Evolutionary conservation across 2,113 vertebrate species (phyloP), one percentile per base, ranked within the genome.

Genomic region (Capreolus pygargus): DNA sequence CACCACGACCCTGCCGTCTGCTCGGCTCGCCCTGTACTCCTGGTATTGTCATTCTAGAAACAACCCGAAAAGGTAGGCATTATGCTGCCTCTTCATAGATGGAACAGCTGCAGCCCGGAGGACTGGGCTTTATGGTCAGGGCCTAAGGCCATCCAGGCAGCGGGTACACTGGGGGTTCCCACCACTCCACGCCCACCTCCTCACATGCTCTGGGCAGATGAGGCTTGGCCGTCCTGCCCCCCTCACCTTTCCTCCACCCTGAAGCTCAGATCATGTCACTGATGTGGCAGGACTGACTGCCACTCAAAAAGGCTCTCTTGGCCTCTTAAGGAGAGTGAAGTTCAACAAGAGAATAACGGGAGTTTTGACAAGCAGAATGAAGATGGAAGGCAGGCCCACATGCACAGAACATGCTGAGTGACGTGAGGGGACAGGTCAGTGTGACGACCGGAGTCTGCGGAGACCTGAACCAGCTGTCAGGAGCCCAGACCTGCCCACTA

Each of bases 181-280:
- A 7, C 23, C 58, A 47, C 6, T 19, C 81, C 30, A 15, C 15
- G 11, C 45, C 57, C n/a, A 55, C 47, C 8, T 7, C 21, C 57
- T 28, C 55, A 5, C 8, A 19, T 0, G 5, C 54, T 30, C 3
- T 23, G 25, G 1, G 17, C 36, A 58, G 9, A 27, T 0, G 1
- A 50, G 55, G 43, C 30, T 57, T 6, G 13, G 43, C 55, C 0
- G 33, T n/a, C 25, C 81, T 9, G 2, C 57, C 4, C 28, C 57
- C 8, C 30, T 6, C 28, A 47, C 8, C 30, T 6, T 13, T 45
- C 61, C 50, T 27, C 33, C 50, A 3, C 7, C 12, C 9, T 64
- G 27, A 57, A 55, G 39, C 33, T 76, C 86, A 50, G 61, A 25
- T 15, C n/a, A 7, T 30, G 27, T 55, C 30, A 36, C 52, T 52